phyloP scores from a whole-genome alignment of 1,140 invertebrate species.

The Plutomurus gul region DNA sequence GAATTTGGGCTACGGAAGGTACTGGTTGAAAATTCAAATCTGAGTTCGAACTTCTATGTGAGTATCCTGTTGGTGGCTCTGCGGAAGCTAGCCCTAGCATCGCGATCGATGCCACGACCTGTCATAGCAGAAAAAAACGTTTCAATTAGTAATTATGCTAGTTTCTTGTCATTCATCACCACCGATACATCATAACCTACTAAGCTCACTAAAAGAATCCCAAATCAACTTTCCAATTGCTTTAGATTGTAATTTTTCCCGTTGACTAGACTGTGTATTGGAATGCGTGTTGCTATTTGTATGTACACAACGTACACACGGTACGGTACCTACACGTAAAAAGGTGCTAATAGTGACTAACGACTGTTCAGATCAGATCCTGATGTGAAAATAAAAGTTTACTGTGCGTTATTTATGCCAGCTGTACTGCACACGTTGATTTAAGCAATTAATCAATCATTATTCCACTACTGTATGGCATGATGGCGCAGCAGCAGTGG shows the following conservation, averaged over 20 bases:
- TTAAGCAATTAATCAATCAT: slow-evolving; percentile 25
- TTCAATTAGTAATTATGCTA: not conserved
- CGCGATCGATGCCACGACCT: slow-evolving; percentile 42
- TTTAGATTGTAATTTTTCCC: not conserved
- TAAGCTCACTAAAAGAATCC: too few species aligned
- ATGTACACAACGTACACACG: too few species aligned
- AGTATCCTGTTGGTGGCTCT: slow-evolving; percentile 18
- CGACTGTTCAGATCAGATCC: not conserved
- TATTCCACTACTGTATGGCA: not conserved
- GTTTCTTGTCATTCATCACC: too few species aligned
- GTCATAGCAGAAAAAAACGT: not conserved
- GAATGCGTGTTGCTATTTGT: too few species aligned
- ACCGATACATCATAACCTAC: too few species aligned
- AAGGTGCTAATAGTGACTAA: not conserved
- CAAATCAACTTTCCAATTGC: slow-evolving; percentile 8
- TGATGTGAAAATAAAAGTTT: slow-evolving; percentile 14
- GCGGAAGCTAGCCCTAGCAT: slow-evolving; percentile 40
- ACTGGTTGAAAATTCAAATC: slow-evolving; percentile 41
- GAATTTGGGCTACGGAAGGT: slow-evolving; percentile 42
- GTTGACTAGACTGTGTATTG: not conserved
- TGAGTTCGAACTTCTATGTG: not conserved
- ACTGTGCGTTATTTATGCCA: too few species aligned
- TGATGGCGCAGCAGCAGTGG: too few species aligned
- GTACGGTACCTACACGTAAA: not conserved
- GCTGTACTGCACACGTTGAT: not conserved